phyloP scores from a whole-genome alignment of 2,113 vertebrate species.

The Dinomys branickii region DNA sequence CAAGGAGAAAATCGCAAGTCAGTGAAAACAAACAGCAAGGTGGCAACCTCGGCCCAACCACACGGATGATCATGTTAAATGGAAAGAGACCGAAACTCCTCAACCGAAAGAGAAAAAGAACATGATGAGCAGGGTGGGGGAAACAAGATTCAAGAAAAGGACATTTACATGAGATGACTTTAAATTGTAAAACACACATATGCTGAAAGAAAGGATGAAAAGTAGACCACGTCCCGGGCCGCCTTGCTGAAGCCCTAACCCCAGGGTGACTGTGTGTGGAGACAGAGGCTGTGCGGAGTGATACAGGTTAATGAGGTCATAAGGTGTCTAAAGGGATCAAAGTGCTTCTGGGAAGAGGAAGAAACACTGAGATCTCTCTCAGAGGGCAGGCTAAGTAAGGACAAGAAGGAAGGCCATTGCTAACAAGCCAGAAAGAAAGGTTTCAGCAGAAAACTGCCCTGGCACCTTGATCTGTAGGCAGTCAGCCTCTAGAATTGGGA shows the following conservation, averaged over 20 bases:
- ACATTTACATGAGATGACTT: not conserved
- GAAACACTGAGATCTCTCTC: not conserved
- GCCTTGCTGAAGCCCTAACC: not conserved
- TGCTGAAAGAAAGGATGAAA: not conserved
- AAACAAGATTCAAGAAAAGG: not conserved
- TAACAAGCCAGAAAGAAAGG: not conserved
- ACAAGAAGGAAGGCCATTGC: not conserved
- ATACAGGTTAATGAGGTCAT: not conserved
- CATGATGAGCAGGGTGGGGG: not conserved
- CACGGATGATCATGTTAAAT: not conserved
- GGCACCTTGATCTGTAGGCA: not conserved
- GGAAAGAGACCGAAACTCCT: not conserved
- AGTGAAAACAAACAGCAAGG: not conserved
- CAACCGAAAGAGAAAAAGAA: not conserved
- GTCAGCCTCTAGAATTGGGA: not conserved
- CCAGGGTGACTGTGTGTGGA: not conserved
- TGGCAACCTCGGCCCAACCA: not conserved
- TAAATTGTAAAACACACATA: constrained; percentile 42
- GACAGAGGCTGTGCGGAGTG: not conserved
- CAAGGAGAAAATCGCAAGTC: not conserved
- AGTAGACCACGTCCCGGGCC: not conserved
- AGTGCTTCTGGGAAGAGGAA: not conserved
- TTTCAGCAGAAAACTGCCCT: not conserved
- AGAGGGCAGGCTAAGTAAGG: not conserved
- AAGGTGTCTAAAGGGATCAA: not conserved